Conservation (phyloP, 2,113 vertebrate genomes). For the Lagopus muta region DNA sequence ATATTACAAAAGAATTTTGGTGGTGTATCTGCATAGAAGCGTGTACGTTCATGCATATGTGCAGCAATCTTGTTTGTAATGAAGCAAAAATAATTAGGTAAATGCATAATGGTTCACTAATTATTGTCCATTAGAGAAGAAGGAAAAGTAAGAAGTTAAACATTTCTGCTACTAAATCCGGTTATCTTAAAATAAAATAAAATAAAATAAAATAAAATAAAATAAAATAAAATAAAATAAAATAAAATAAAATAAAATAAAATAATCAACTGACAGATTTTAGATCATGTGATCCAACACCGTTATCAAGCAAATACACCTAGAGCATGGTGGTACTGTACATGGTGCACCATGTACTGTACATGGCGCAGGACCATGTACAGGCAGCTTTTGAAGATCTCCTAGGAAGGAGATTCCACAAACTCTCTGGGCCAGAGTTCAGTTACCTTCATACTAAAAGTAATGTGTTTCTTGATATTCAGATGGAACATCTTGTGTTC, state of each 20-base stretch:
- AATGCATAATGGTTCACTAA: conserved; percentile 30
- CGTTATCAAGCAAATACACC: not conserved
- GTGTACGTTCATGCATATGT: not conserved
- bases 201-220: not conserved
- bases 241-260: not conserved
- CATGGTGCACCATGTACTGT: too few species aligned
- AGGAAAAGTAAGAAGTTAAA: not conserved
- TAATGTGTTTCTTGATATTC: not conserved
- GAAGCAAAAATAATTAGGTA: conserved; percentile 44
- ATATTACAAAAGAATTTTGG: not conserved
- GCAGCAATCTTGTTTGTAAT: not conserved
- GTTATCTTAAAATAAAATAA: not conserved
- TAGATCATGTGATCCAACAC: not conserved
- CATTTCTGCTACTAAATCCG: not conserved
- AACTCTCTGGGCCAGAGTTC: not conserved
- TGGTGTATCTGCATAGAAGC: not conserved
- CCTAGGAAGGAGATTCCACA: not conserved
- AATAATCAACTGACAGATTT: not conserved
- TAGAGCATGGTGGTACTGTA: rapidly evolving
- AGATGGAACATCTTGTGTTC: not conserved
- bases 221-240: not conserved
- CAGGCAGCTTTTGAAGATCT: not conserved
- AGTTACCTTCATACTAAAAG: not conserved
- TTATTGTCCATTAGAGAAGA: conserved; percentile 5
- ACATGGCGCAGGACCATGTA: not conserved